Percentiles rank a stretch among this genome's conserved stretches.
phyloP scores from a whole-genome alignment of 1,140 invertebrate species.

The Popillia japonica region DNA sequence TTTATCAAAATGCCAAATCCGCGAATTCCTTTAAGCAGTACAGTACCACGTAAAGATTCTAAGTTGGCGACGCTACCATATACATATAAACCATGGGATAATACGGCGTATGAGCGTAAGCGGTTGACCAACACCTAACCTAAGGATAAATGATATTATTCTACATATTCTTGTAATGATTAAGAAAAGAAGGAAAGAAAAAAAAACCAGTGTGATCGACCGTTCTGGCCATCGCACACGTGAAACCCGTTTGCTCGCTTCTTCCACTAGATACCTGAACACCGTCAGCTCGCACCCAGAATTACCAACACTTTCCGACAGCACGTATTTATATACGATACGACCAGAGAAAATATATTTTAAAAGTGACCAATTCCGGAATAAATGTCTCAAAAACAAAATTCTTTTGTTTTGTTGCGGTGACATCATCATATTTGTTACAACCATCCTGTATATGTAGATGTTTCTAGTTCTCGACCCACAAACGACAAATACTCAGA shows the following conservation, averaged over 20 bases:
- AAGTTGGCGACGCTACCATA: too few species aligned
- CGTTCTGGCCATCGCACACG: slow-evolving; percentile 28
- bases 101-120: neutral
- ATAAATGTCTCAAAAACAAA: too few species aligned
- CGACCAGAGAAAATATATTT: too few species aligned
- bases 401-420: too few species aligned
- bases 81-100: too few species aligned
- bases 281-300: slow-evolving; percentile 7
- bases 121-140: neutral
- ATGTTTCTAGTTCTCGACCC: too few species aligned
- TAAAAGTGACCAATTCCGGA: too few species aligned
- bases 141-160: slow-evolving; percentile 28
- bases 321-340: neutral
- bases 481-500: neutral
- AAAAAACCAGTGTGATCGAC: slow-evolving; percentile 29
- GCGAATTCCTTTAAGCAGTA: too few species aligned
- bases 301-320: slow-evolving; percentile 10
- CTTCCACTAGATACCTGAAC: slow-evolving; percentile 1
- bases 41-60: too few species aligned
- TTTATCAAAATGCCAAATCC: too few species aligned
- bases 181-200: slow-evolving; percentile 21
- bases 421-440: too few species aligned
- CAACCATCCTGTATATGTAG: too few species aligned
- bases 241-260: slow-evolving; percentile 23
- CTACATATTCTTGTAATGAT: slow-evolving; percentile 30